These are phyloP conservation scores for Metopolophium dirhodum DNA, from an alignment of 1,140 invertebrate genomes.

Conservation along the genomic window DNA sequence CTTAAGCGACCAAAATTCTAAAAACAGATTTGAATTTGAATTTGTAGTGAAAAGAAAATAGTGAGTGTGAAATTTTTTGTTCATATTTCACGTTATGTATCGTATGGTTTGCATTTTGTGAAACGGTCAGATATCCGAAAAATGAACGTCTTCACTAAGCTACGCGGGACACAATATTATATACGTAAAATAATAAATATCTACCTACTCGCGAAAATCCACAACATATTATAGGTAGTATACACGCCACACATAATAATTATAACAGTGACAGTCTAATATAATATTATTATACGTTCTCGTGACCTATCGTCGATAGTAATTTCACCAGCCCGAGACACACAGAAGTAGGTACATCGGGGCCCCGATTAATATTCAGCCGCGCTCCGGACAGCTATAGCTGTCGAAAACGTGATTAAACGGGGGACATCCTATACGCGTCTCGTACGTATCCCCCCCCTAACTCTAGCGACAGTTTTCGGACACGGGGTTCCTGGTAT, in stretches of 20 bases:
- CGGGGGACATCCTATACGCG: not conserved
- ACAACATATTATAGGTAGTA: not conserved
- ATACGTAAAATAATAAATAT: not conserved
- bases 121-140: not conserved
- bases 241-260: not conserved
- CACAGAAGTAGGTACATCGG: not conserved
- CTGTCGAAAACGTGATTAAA: conserved; percentile 41
- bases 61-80: accelerated
- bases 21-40: too few relatives aligned
- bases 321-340: conserved; percentile 32
- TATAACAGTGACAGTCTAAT: not conserved
- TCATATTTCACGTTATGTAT: not conserved
- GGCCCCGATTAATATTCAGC: conserved; percentile 24
- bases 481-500: not conserved
- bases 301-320: conserved; percentile 16
- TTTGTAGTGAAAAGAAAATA: too few relatives aligned
- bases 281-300: not conserved
- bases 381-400: not conserved
- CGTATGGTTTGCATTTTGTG: not conserved
- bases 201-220: not conserved
- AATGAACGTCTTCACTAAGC: not conserved
- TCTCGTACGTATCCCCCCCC: not conserved
- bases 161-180: not conserved
- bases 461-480: not conserved
- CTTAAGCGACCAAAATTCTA: too few relatives aligned